A percentile compares a stretch with the other conserved stretches of the same genome.
Conservation (phyloP, 2,113 vertebrate genomes). For the Centropus unirufus region DNA sequence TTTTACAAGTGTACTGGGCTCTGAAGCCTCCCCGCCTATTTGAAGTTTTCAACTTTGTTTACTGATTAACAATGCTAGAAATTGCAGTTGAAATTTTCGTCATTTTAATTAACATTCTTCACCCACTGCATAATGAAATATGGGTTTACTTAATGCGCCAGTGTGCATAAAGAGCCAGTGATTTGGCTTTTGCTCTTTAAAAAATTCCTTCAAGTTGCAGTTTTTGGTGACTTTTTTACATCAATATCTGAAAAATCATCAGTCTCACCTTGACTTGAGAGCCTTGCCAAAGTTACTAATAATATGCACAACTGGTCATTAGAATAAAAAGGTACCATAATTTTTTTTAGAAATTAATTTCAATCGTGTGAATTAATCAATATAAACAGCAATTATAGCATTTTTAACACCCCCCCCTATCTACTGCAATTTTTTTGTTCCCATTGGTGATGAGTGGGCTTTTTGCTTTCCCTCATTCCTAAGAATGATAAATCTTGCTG, state of each 20-base stretch:
- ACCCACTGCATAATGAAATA: constrained; percentile 52
- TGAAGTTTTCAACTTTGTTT: constrained; percentile 54
- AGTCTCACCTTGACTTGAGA: constrained; percentile 58
- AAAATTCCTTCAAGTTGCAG: constrained; percentile 57
- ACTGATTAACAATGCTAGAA: constrained; percentile 53
- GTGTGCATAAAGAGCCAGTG: neutral
- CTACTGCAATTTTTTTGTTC: neutral
- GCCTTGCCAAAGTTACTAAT: constrained; percentile 55
- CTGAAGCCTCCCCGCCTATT: constrained; percentile 2
- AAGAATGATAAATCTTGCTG: neutral
- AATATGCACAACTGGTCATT: constrained; percentile 62
- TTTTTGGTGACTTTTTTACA: constrained; percentile 65
- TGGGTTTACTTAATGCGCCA: constrained; percentile 66
- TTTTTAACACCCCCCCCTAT: constrained; percentile 1
- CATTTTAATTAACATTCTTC: constrained; percentile 69
- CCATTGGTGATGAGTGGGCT: neutral
- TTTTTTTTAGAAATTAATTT: constrained; percentile 12
- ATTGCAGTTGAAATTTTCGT: constrained; percentile 51
- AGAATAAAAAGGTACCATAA: constrained; percentile 45
- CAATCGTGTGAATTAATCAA: constrained; percentile 59
- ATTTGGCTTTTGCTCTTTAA: constrained; percentile 68
- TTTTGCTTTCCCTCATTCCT: neutral
- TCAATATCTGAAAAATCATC: constrained; percentile 74
- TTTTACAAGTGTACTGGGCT: constrained; percentile 43
- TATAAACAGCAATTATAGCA: constrained; percentile 32